Evolutionary conservation across 2,888 invertebrate genomes (phyloP).

Genomic region (Cecidostiba fungosa): DNA sequence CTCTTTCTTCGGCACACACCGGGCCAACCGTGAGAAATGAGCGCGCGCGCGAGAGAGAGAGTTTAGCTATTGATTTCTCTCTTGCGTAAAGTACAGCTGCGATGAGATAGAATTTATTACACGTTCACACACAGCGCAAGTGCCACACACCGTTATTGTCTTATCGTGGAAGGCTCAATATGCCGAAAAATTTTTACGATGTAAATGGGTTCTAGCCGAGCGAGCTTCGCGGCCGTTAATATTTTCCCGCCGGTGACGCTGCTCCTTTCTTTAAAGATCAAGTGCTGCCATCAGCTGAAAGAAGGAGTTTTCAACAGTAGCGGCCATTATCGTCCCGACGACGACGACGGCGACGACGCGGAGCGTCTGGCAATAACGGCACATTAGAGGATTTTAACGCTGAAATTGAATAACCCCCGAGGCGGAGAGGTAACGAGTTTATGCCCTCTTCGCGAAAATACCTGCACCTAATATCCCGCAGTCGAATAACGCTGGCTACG

Average conservation of each 20-base stretch:
- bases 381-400: constrained; percentile 78
- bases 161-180: constrained; percentile 28
- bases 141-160: constrained; percentile 28
- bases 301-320: constrained; percentile 67
- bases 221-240: constrained; percentile 45
- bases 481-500: background rate
- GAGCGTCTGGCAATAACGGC: constrained; percentile 75
- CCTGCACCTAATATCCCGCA: constrained; percentile 67
- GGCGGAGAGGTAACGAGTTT: constrained; percentile 75
- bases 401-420: constrained; percentile 77
- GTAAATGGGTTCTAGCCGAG: constrained; percentile 53
- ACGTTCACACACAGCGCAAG: background rate
- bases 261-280: constrained; percentile 61
- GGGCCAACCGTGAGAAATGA: constrained; percentile 69
- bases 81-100: background rate
- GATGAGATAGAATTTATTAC: background rate
- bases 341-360: constrained; percentile 28
- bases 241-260: background rate
- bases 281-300: constrained; percentile 52
- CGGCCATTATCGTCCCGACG: constrained; percentile 70
- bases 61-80: constrained; percentile 4
- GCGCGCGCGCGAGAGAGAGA: background rate
- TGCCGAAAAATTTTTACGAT: constrained; percentile 58
- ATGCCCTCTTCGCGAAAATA: constrained; percentile 72
- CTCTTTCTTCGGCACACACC: background rate